phyloP scores from a whole-genome alignment of 1,140 invertebrate genomes.

The Aricia agestis region DNA sequence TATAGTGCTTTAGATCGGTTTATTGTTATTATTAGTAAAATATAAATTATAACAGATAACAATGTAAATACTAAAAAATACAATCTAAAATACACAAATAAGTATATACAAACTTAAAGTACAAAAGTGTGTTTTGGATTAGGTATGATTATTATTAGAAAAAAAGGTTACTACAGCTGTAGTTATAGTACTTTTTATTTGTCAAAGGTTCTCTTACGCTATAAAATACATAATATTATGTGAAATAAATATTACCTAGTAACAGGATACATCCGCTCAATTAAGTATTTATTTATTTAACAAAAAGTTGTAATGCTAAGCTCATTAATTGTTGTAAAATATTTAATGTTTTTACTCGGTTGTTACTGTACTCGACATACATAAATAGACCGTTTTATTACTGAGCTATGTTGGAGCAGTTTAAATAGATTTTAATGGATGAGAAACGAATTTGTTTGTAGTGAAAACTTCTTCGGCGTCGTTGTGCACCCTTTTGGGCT shows the following conservation, averaged over 20 bases:
- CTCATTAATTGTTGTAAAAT: conserved; percentile 8
- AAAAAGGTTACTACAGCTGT: too few relatives aligned
- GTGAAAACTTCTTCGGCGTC: neutral
- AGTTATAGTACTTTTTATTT: too few relatives aligned
- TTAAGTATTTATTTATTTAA: neutral
- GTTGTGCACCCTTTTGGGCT: too few relatives aligned
- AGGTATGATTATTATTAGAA: too few relatives aligned
- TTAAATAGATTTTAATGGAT: conserved; percentile 3
- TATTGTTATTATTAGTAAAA: too few relatives aligned
- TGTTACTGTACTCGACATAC: neutral
- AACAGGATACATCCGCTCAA: neutral
- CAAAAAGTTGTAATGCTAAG: neutral
- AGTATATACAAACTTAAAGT: too few relatives aligned
- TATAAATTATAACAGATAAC: too few relatives aligned
- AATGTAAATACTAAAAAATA: too few relatives aligned
- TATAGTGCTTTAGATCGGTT: too few relatives aligned
- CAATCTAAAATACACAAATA: too few relatives aligned
- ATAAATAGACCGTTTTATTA: neutral
- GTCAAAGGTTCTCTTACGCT: too few relatives aligned
- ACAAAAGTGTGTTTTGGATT: too few relatives aligned
- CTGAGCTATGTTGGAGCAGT: neutral
- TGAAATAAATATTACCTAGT: neutral
- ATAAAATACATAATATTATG: neutral
- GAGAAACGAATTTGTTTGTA: neutral
- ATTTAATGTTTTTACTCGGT: neutral